Evolutionary conservation across 2,888 invertebrate species (phyloP), one percentile per base, ranked within the genome.

Genomic region (Eugnorisma glareosa): DNA sequence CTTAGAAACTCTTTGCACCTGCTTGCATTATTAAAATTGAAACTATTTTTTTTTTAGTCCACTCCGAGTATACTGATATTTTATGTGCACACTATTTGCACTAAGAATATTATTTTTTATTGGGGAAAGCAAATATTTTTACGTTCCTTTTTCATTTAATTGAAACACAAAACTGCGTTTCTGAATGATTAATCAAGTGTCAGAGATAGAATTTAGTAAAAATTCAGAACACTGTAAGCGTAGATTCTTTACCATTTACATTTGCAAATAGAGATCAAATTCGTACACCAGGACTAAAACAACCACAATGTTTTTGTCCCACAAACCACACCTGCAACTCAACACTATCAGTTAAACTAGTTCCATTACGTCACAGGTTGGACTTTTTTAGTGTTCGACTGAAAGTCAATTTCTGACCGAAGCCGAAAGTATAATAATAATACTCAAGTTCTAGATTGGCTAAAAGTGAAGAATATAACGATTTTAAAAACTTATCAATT

Each of bases 321-420:
- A 18, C 4, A 28, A 57, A 5, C 45, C 28, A 10, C 21, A 51
- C 51, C 31, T 68, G 15, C 35, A 70, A 83, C 24, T 63, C 8
- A 72, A 67, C 31, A 72, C 61, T 78, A 83, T 74, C 31, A 82
- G 68, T 64, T 40, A 70, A 82, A 78, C 72, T 75, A 79, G 40
- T 76, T 70, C 74, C 66, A 87, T 82, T 72, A 79, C 69, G 79
- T 79, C 86, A 77, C 85, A 90, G 81, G 72, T 86, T 86, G 74
- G 79, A 81, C 75, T 81, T 82, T 88, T 21, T 18, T 18, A 31
- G 31, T 31, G 18, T 59, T 31, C 8, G 1, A 28, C 18, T 1
- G 18, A 59, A 31, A 59, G 18, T 31, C 21, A 10, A 31, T 7
- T 28, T 57, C 15, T 57, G 7, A 15, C 2, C 57, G 28, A 57